Evolutionary conservation across 1,140 invertebrate genomes (phyloP).

Genomic region (Brachionus sp.): DNA sequence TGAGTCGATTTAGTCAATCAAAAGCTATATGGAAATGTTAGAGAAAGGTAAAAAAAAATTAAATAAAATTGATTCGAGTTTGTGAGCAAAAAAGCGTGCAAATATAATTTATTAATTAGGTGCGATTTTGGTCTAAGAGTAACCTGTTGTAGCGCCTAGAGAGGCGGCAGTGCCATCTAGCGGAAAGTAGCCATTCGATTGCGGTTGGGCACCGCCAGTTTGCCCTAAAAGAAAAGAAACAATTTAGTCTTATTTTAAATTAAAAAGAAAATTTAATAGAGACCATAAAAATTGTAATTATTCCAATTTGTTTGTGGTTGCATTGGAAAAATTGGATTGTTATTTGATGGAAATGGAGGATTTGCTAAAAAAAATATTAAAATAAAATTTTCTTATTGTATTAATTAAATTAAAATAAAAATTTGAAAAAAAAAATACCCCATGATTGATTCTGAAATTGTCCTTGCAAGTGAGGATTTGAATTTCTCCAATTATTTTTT

Average conservation of each 20-base stretch:
- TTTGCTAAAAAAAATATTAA: not conserved
- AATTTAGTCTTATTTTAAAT: too few relatives aligned
- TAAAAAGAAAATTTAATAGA: too few relatives aligned
- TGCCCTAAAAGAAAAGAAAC: not conserved
- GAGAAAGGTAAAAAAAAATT: not conserved
- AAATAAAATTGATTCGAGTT: not conserved
- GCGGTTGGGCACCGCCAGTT: not conserved
- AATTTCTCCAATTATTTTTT: not conserved
- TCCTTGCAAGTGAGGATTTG: not conserved
- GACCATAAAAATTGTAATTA: constrained; percentile 32
- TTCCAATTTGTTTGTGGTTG: constrained; percentile 9
- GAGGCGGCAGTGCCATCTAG: not conserved
- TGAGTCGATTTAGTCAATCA: not conserved
- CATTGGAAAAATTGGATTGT: not conserved
- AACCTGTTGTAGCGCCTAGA: constrained; percentile 8
- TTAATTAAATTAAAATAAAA: not conserved
- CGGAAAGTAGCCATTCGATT: constrained; percentile 6
- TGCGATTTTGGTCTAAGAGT: not conserved
- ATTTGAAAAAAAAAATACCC: not conserved
- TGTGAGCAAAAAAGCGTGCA: not conserved
- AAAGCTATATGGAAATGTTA: not conserved
- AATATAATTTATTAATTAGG: not conserved
- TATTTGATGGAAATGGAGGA: not conserved
- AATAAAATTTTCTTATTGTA: not conserved
- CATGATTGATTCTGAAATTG: constrained; percentile 36